Conservation (phyloP, 2,888 invertebrate genomes). For the Lasioglossum lativentre region DNA sequence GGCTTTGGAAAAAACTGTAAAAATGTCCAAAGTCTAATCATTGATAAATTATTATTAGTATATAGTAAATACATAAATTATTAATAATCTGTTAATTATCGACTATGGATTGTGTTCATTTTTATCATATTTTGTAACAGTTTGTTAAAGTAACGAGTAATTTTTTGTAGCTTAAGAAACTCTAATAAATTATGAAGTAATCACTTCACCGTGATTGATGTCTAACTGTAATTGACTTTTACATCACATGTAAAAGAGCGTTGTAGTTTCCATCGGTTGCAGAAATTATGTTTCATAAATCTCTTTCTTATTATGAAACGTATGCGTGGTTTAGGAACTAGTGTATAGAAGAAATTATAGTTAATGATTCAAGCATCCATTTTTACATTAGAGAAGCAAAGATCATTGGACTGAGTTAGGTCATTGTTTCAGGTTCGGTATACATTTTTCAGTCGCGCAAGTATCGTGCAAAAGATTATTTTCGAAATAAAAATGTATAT, state of each 20-base stretch:
- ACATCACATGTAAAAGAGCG: not conserved
- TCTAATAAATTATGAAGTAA: not conserved
- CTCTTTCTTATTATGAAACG: not conserved
- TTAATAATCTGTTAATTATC: not conserved
- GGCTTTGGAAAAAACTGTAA: not conserved
- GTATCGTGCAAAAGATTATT: not conserved
- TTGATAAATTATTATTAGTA: too few species aligned
- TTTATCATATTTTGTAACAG: not conserved
- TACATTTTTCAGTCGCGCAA: not conserved
- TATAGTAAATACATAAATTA: too few species aligned
- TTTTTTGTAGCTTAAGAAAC: not conserved
- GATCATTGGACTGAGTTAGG: too few species aligned
- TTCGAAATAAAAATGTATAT: too few species aligned
- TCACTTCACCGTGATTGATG: too few species aligned
- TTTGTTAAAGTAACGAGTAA: not conserved
- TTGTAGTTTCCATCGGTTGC: not conserved
- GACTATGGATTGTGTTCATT: not conserved
- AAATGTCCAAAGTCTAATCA: too few species aligned
- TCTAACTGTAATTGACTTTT: not conserved
- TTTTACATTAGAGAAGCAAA: too few species aligned
- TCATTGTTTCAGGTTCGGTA: not conserved
- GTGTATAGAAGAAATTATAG: not conserved
- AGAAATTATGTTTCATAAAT: not conserved
- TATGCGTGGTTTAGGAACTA: not conserved
- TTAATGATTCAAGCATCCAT: not conserved